Evolutionary conservation across 2,888 invertebrate species (phyloP).

Genomic region (Pseudococcus longispinus): DNA sequence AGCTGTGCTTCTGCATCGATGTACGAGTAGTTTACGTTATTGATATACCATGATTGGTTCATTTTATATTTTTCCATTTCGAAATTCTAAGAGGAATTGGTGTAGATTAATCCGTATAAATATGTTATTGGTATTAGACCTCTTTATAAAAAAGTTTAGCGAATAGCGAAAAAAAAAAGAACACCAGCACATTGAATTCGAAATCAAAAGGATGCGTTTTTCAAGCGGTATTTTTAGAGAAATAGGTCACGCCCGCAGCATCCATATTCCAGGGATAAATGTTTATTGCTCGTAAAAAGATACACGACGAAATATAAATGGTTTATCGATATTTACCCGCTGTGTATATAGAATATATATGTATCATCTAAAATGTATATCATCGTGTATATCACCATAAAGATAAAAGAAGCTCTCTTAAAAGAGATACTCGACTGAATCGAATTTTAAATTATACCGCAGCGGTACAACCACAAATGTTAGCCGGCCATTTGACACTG

Average conservation of each 20-base stretch:
- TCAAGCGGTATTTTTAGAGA: constrained; percentile 4
- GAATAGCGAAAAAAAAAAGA: background rate
- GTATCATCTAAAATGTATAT: background rate
- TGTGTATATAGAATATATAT: background rate
- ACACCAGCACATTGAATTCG: background rate
- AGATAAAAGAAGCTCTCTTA: background rate
- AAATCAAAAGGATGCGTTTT: constrained; percentile 23
- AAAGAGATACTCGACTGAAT: background rate
- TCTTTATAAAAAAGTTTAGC: background rate
- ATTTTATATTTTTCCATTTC: background rate
- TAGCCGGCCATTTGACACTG: background rate
- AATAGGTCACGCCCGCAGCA: constrained; percentile 36
- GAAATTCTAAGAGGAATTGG: background rate
- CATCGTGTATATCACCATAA: background rate
- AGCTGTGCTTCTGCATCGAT: background rate
- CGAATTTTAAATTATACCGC: background rate
- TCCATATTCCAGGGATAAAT: background rate
- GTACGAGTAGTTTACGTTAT: background rate
- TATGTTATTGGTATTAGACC: background rate
- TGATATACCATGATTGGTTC: background rate
- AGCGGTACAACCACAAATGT: background rate
- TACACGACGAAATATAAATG: constrained; percentile 35
- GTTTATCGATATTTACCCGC: constrained; percentile 21
- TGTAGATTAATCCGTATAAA: background rate
- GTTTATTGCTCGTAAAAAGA: constrained; percentile 36